Percentiles rank a stretch among this genome's conserved stretches.
Conservation (phyloP, 2,888 invertebrate genomes). For the Homarus gammarus region DNA sequence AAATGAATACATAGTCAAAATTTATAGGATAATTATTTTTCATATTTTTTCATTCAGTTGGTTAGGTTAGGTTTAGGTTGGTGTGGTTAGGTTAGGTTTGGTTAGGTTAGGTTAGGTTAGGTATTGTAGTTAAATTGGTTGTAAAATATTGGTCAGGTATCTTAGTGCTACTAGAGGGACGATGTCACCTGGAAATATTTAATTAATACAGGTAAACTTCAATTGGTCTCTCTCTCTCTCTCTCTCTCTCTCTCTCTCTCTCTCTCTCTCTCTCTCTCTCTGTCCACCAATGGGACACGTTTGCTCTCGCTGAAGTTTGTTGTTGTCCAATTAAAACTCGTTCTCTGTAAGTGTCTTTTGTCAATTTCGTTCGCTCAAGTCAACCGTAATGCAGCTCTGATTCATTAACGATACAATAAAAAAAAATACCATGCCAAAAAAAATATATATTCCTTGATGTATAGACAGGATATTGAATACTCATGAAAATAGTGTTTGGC, state of each 20-base stretch:
- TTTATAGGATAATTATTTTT: too few relatives aligned
- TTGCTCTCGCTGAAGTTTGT: neutral
- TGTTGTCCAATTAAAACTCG: constrained; percentile 37
- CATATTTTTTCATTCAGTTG: too few relatives aligned
- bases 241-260: neutral
- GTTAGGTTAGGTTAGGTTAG: too few relatives aligned
- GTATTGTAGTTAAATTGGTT: too few relatives aligned
- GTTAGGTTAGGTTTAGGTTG: too few relatives aligned
- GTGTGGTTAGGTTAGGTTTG: too few relatives aligned
- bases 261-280: neutral
- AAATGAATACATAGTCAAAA: too few relatives aligned
- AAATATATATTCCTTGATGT: too few relatives aligned
- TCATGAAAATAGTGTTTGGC: neutral
- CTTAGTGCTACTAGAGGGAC: too few relatives aligned
- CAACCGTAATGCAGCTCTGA: neutral
- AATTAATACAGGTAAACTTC: constrained; percentile 16
- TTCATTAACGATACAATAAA: neutral
- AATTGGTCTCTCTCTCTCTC: constrained; percentile 10
- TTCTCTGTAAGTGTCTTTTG: constrained; percentile 19
- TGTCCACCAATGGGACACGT: neutral
- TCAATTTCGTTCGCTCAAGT: neutral
- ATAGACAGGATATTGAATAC: too few relatives aligned
- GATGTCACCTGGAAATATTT: constrained; percentile 33
- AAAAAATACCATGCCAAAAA: neutral
- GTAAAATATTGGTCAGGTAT: too few relatives aligned